Conservation (phyloP, 2,113 vertebrate species). For the Nipponia nippon region DNA sequence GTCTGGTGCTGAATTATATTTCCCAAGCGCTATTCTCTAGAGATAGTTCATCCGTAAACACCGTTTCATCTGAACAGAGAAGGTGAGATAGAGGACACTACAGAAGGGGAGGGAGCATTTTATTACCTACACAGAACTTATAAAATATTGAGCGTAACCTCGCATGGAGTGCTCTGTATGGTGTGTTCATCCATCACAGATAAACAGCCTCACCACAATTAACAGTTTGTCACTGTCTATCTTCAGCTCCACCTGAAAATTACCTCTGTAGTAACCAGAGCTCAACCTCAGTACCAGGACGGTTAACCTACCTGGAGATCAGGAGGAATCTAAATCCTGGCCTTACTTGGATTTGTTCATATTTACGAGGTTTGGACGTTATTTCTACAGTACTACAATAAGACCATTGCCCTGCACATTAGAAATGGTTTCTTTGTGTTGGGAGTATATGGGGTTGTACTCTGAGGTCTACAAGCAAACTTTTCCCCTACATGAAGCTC, state of each 20-base stretch:
- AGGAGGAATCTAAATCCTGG: not conserved
- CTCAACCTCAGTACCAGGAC: not conserved
- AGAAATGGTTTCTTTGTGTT: not conserved
- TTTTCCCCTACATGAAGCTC: not conserved
- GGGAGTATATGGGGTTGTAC: not conserved
- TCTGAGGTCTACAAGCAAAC: not conserved
- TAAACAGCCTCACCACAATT: slow-evolving; percentile 10
- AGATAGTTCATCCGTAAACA: not conserved
- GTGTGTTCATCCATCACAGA: not conserved
- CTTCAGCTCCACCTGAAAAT: not conserved
- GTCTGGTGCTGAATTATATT: not conserved
- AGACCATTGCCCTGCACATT: not conserved
- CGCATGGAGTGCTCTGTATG: not conserved
- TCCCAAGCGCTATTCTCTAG: not conserved
- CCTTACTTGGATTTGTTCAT: not conserved
- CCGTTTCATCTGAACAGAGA: not conserved
- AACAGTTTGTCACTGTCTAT: not conserved
- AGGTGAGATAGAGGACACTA: slow-evolving; percentile 14
- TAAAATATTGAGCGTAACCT: slow-evolving; percentile 26
- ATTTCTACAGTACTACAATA: not conserved
- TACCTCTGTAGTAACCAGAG: not conserved
- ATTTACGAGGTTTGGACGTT: not conserved
- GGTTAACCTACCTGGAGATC: not conserved
- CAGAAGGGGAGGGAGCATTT: slow-evolving; percentile 1
- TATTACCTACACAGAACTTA: slow-evolving; percentile 3